Evolutionary conservation across 2,797 vertebrate genomes (phyloP), one percentile per base, ranked within the genome.

Genomic region (Tolypeutes matacus): DNA sequence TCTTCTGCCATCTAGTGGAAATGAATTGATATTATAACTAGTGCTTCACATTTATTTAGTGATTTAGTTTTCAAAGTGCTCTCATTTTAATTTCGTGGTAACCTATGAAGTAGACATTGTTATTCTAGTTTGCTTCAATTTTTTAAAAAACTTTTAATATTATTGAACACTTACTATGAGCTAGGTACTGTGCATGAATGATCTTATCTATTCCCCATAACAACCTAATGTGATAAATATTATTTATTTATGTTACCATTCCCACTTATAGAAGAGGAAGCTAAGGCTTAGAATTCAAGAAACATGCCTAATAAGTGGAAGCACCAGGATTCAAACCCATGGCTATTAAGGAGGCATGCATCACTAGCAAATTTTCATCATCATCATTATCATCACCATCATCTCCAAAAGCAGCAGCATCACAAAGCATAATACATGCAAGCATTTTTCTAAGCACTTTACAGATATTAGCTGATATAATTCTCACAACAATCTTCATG

Each of bases 1-100:
- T 95, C 46, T 89, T 65, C 83, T 94, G 89, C 91, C 95, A 81
- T 75, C 97, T 88, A 92, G 89, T 97, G 96, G 93, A 78, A 2
- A 11, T 31, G 0, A 34, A 9, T 56, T 65, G 62, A 31, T 70
- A 39, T 88, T 82, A 53, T 64, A 78, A 84, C 14, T 11, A 27
- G 5, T n/a, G 64, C 42, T 18, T 78, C 65, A 67, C 64, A 67
- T 20, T 20, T 67, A 20, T 67, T 9, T 20, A 34, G 7, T 34
- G n/a, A 13, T 67, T 67, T 25, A 12, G 4, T 34, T 89, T 86
- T 70, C 75, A 36, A 70, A 64, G 23, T 20, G 77, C 39, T 91
- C 76, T 56, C 31, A 1, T 72, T 72, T 69, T n/a, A 89, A 62
- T 23, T 31, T 62, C 29, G 23, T 23, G 53, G 31, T 69, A 72